Evolutionary conservation across 2,888 invertebrate species (phyloP).

Genomic region (Perdita meconis): DNA sequence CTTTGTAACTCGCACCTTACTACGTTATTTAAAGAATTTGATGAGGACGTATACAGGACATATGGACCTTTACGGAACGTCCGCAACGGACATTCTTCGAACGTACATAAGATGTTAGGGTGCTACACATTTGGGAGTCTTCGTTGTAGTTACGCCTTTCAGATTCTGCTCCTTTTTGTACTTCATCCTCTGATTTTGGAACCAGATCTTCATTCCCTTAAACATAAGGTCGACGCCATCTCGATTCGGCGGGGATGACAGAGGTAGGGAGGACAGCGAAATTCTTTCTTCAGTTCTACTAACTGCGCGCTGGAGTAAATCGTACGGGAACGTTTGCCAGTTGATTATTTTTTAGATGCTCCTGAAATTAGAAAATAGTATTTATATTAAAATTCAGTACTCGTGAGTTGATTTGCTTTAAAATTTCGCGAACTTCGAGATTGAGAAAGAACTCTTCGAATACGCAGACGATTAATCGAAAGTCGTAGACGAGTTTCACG

Average conservation of each 20-base stretch:
- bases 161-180: constrained; percentile 87
- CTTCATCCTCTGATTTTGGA: constrained; percentile 94
- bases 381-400: too few species aligned
- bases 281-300: constrained; percentile 92
- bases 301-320: constrained; percentile 93
- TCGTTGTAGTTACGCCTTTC: not conserved
- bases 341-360: constrained; percentile 59
- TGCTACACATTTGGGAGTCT: too few species aligned
- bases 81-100: not conserved
- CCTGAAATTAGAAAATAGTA: constrained; percentile 45
- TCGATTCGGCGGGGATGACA: constrained; percentile 91
- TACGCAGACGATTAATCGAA: too few species aligned
- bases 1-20: too few species aligned
- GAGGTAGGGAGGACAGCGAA: constrained; percentile 90
- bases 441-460: too few species aligned
- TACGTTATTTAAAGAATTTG: too few species aligned
- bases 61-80: not conserved
- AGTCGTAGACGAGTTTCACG: too few species aligned
- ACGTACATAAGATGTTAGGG: too few species aligned
- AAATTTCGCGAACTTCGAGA: too few species aligned
- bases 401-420: too few species aligned
- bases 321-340: constrained; percentile 90
- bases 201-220: constrained; percentile 95
- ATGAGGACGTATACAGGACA: too few species aligned
- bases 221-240: constrained; percentile 88